Evolutionary conservation across 2,113 vertebrate genomes (phyloP), one percentile per base, ranked within the genome.

Genomic region (Centropus bengalensis): DNA sequence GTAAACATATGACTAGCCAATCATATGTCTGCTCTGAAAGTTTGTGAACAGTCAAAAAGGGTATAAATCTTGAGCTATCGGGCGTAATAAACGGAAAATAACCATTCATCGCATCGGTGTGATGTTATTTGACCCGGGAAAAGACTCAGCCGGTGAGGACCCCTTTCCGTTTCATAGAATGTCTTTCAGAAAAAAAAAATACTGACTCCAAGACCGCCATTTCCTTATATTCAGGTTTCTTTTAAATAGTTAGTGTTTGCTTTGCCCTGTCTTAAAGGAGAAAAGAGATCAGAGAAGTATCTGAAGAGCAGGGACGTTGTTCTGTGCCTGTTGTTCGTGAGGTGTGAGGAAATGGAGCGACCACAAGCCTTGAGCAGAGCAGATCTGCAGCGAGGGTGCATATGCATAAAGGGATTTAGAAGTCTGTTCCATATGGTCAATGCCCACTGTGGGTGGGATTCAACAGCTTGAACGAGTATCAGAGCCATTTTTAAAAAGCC

Each of bases 271-370:
- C 10, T 42, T 79, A 33, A 33, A 88, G 40, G 36, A 86, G 21
- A 62, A 75, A 59, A 89, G 42, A 28, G 18, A 2, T 42, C 10
- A 82, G 42, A 82, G 18, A 19, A 51, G 47, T 67, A 32, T 67
- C 63, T 28, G 47, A 82, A 58, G 51, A 75, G 27, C 21, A 4
- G 54, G 49, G 21, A 28, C 68, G 27, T 4, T 45, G 22, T 89
- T 44, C 38, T 18, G 1, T 63, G 54, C 17, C 33, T 0, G 0
- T 55, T 92, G 44, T 44, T 42, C 71, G 26, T 64, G 73, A 38
- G 0, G 0, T 28, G 44, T 58, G 23, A 45, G 45, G 18, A 80
- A 51, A 18, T 12, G 3, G 26, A 32, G 42, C 55, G 10, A 9
- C 75, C 42, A 21, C 7, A 45, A 52, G 59, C 40, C 59, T 2